Evolutionary conservation across 2,888 invertebrate genomes (phyloP), one percentile per base, ranked within the genome.

Genomic region (Acanthoscelides obtectus): DNA sequence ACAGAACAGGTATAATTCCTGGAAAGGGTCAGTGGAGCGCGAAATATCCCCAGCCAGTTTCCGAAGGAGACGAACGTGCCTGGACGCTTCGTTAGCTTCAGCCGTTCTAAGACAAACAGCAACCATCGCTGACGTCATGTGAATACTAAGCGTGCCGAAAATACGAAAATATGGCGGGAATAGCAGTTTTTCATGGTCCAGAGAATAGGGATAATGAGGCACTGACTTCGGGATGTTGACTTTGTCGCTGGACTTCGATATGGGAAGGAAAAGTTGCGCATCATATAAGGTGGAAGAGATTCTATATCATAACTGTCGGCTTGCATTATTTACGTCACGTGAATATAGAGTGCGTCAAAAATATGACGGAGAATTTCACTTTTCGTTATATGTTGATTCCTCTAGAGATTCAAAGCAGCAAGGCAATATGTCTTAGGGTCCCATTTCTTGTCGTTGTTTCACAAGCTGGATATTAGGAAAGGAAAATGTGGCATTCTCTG

Each of bases 61-160:
- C 67, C 22, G 67, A 17, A 22, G 67, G 25, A 67, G 67, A 19
- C 21, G 22, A 20, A 67, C 67, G 67, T 67, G 67, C 22, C 22
- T 67, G 67, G 20, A n/a, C 22, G 67, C 67, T 67, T 67, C 67
- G 67, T 67, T 67, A 67, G 25, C 21, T 67, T 67, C 67, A 19
- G 67, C 20, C 67, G 19, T 22, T 22, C 67, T 22, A 22, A 67
- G 25, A 67, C 22, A 67, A 22, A 22, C 67, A 22, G 20, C 17
- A 22, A 20, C 20, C 22, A 67, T 67, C 67, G 20, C 17, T 21
- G 17, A 19, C 67, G 22, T n/a, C 67, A n/a, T 22, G 67, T 22
- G 67, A 67, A 45, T 45, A 45, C 3, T 45, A 45, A 45, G 45
- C 45, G 45, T 17, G 3, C 45, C 45, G 45, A 45, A 45, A n/a